Evolutionary conservation across 2,888 invertebrate genomes (phyloP).

Genomic region (Antheraea assamensis): DNA sequence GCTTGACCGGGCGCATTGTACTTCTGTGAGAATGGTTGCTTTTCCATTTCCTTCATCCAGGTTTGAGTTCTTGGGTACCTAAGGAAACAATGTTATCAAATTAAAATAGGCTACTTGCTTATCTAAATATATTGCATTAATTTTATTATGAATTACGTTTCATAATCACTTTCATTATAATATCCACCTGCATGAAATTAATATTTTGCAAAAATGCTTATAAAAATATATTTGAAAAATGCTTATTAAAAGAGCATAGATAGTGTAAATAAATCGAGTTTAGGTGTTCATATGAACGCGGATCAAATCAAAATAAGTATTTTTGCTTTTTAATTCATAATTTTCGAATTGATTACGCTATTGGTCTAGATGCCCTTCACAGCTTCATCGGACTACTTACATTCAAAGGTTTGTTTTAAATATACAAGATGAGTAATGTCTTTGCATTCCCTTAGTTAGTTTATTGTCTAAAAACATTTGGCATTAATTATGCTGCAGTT

Average conservation of each 20-base stretch:
- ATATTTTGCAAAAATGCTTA: too few species aligned
- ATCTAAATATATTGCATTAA: not conserved
- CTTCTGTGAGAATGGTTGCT: conserved; percentile 46
- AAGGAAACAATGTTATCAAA: conserved; percentile 26
- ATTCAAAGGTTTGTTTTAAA: too few species aligned
- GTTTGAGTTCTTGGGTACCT: conserved; percentile 52
- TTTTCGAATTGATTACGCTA: too few species aligned
- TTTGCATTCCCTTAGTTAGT: not conserved
- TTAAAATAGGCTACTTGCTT: not conserved
- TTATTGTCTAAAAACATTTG: not conserved
- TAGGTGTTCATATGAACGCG: too few species aligned
- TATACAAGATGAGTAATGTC: not conserved
- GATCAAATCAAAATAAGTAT: too few species aligned
- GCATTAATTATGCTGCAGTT: not conserved
- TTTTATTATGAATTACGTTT: not conserved
- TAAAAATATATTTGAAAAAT: too few species aligned
- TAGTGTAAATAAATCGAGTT: too few species aligned
- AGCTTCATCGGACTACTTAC: too few species aligned
- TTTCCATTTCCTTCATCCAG: conserved; percentile 55
- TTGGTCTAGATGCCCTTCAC: too few species aligned
- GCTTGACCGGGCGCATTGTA: conserved; percentile 38
- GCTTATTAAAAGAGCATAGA: too few species aligned
- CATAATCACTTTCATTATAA: not conserved
- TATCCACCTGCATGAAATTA: not conserved
- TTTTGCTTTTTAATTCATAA: too few species aligned